Percentiles rank a stretch among this genome's conserved stretches.
phyloP scores from a whole-genome alignment of 2,113 vertebrate species.

The Paraplagusia blochii region DNA sequence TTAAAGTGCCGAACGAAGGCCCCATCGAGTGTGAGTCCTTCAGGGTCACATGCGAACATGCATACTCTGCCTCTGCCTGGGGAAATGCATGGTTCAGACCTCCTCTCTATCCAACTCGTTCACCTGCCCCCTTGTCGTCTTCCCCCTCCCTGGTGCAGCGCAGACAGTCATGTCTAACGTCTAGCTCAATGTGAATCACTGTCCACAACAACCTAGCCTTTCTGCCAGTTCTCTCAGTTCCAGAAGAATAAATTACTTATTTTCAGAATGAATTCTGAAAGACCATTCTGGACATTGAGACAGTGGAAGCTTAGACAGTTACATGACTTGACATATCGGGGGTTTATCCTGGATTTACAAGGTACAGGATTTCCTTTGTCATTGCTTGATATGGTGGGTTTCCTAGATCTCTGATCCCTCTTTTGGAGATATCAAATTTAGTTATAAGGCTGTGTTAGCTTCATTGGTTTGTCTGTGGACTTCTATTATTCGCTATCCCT shows the following conservation, averaged over 20 bases:
- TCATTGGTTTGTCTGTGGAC: not conserved
- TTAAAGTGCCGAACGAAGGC: conserved; percentile 42
- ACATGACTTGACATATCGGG: too few species aligned
- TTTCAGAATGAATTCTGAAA: not conserved
- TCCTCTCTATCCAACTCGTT: conserved; percentile 4
- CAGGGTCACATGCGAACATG: conserved; percentile 57
- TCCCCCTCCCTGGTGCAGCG: conserved; percentile 38
- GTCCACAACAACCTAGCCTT: conserved; percentile 47
- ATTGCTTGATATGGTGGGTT: too few species aligned
- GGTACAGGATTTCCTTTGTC: not conserved
- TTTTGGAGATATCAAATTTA: not conserved
- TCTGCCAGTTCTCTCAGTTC: conserved; percentile 74
- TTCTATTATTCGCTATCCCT: not conserved
- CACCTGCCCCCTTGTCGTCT: conserved; percentile 13
- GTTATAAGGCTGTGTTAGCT: not conserved
- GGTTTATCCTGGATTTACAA: not conserved
- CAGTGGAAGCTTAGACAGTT: too few species aligned
- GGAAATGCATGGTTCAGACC: conserved; percentile 60
- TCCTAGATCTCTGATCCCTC: not conserved
- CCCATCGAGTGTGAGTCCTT: conserved; percentile 38
- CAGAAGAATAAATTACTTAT: conserved; percentile 26
- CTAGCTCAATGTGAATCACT: conserved; percentile 51
- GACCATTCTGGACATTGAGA: not conserved
- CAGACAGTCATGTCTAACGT: conserved; percentile 52
- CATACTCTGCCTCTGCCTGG: conserved; percentile 49